phyloP scores from a whole-genome alignment of 2,797 vertebrate species.

The Anisognathus igniventris region DNA sequence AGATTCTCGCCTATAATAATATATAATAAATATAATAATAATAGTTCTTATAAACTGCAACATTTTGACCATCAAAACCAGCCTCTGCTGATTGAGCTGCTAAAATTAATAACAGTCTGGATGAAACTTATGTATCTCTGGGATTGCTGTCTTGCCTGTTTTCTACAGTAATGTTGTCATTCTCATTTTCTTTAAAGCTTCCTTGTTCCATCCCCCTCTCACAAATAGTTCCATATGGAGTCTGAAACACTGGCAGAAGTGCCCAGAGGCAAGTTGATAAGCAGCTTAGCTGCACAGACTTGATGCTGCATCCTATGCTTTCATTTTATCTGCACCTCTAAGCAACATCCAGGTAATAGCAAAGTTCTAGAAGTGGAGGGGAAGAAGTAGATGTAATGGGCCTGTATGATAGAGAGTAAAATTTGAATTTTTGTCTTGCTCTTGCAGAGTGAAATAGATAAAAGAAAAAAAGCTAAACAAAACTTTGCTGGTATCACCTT shows the following conservation, averaged over 20 bases:
- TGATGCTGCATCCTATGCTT: not conserved
- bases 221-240: slow-evolving; percentile 46
- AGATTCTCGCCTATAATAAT: not conserved
- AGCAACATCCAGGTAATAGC: not conserved
- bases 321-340: not conserved
- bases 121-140: not conserved
- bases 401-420: not conserved
- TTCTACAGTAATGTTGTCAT: slow-evolving; percentile 38
- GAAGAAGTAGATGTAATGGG: not conserved
- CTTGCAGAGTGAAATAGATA: not conserved
- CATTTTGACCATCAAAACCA: not conserved
- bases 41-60: not conserved
- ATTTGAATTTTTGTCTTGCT: not conserved
- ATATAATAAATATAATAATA: not conserved
- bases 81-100: not conserved
- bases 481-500: not conserved
- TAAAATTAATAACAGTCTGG: not conserved
- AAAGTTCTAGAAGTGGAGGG: not conserved
- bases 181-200: slow-evolving; percentile 52
- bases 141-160: slow-evolving; percentile 15
- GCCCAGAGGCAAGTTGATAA: not conserved
- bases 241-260: slow-evolving; percentile 1
- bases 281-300: not conserved
- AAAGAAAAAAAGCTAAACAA: not conserved
- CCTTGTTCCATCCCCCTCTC: slow-evolving; percentile 9